phyloP scores from a whole-genome alignment of 2,113 vertebrate species.

The Pygoscelis antarcticus region DNA sequence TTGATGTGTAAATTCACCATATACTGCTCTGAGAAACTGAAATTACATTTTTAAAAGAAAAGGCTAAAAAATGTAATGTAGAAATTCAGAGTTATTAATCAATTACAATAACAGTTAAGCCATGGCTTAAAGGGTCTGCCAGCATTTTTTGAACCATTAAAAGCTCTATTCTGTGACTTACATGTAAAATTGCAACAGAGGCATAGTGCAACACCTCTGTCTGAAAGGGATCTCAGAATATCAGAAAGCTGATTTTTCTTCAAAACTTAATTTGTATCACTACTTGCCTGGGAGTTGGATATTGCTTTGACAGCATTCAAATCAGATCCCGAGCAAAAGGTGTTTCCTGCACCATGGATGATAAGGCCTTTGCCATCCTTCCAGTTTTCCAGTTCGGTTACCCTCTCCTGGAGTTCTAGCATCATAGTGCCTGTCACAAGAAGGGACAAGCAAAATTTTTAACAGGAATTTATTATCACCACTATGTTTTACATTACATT shows the following conservation, averaged over 20 bases:
- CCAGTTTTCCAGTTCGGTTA: constrained; percentile 91
- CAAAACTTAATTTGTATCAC: neutral
- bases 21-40: neutral
- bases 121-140: neutral
- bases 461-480: neutral
- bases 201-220: neutral
- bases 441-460: neutral
- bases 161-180: neutral
- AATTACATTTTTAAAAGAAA: neutral
- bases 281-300: constrained; percentile 81
- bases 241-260: neutral
- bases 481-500: neutral
- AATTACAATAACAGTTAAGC: neutral
- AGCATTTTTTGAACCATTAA: neutral
- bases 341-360: constrained; percentile 84
- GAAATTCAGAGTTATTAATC: neutral
- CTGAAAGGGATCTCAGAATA: neutral
- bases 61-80: neutral
- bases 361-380: constrained; percentile 91
- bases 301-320: constrained; percentile 86
- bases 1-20: neutral
- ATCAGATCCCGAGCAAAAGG: constrained; percentile 94
- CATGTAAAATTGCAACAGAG: neutral
- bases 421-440: constrained; percentile 89
- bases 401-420: constrained; percentile 86